Base-by-base conservation (phyloP, 1,140 invertebrate species). In the Anthonomus grandis region DNA sequence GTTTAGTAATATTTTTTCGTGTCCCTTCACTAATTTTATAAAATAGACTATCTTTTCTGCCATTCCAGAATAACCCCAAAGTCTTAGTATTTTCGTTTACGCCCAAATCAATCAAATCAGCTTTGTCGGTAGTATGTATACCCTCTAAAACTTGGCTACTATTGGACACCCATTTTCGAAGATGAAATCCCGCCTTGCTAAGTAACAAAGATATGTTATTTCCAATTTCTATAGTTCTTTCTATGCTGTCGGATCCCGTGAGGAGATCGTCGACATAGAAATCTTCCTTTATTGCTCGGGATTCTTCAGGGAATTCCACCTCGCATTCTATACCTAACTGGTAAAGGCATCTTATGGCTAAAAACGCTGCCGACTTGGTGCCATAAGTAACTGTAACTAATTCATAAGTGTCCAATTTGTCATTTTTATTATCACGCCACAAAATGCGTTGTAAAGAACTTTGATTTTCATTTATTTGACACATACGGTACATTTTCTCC, bases 301-400 rank as follows among this genome's bases (percentile, higher is more conserved):
- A 31, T 31, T 8, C 27, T 31, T 31, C 27, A 31, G 27, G n/a
- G n/a, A 31, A 31, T 31, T 31, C 27, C 27, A n/a, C 6, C 27
- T 31, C 27, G 27, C 27, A 31, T 31, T 31, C 27, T 31, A 8
- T 6, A 31, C n/a, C n/a, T n/a, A n/a, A n/a, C n/a, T 71, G 62
- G 17, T 69, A 27, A 5, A 78, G 37, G 59, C 39, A 61, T 37
- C 64, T 45, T 8, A 64, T 68, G 2, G 72, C 72, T 4, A 70
- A 48, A 53, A 57, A 75, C 5, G 74, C 61, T 8, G 70, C 68
- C 21, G 62, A 54, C n/a, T 8, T 31, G 6, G n/a, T n/a, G 27
- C 27, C 27, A 31, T n/a, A 31, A 31, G 27, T n/a, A n/a, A n/a
- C n/a, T n/a, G n/a, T n/a, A n/a, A 31, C n/a, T 31, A n/a, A n/a